These are phyloP conservation scores for Setipinna tenuifilis DNA, from an alignment of 2,797 vertebrate genomes.

Conservation along the genomic window DNA sequence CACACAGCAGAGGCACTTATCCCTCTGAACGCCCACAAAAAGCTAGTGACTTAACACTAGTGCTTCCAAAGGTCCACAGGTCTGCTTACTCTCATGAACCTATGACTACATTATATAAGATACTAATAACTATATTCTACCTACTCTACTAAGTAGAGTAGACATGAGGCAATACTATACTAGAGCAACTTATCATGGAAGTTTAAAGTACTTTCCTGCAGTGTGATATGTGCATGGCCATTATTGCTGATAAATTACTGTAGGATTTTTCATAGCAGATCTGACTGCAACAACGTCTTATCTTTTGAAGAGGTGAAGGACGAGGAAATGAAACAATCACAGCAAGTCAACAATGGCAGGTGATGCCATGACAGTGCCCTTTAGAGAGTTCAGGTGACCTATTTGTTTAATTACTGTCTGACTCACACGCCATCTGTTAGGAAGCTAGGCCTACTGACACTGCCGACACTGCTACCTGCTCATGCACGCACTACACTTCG, in stretches of 20 bases:
- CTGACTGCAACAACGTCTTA: background rate
- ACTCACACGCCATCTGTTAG: constrained; percentile 72
- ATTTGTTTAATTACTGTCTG: constrained; percentile 76
- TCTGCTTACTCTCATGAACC: background rate
- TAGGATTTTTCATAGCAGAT: background rate
- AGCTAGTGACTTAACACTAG: background rate
- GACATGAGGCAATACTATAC: too few species aligned
- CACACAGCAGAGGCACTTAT: background rate
- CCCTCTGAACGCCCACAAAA: background rate
- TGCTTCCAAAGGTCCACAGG: background rate
- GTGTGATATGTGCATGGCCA: background rate
- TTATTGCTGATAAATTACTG: background rate
- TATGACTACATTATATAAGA: background rate
- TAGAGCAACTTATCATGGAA: too few species aligned
- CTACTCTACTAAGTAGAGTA: background rate
- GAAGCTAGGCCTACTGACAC: constrained; percentile 55
- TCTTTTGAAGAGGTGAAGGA: background rate
- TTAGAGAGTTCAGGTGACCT: constrained; percentile 57
- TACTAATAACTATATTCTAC: background rate
- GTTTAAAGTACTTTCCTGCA: background rate
- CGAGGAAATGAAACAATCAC: background rate
- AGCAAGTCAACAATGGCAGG: background rate
- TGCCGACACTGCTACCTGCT: constrained; percentile 30
- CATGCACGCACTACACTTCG: constrained; percentile 48
- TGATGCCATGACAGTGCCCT: background rate